Conservation (phyloP, 2,797 vertebrate genomes). For the Dermochelys coriacea region DNA sequence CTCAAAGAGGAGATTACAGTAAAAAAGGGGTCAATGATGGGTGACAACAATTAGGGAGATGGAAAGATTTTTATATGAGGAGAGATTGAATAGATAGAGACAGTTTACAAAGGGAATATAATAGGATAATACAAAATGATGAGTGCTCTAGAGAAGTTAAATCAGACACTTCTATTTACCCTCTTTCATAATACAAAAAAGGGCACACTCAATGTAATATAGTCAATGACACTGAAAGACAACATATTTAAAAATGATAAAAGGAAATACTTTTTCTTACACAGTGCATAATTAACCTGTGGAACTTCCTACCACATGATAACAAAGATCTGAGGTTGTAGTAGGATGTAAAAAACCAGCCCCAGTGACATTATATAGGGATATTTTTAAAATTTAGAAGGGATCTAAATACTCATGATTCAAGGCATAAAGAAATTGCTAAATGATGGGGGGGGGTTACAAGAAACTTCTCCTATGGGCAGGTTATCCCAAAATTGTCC, state of each 20-base stretch:
- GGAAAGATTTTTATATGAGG: not conserved
- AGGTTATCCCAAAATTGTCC: not conserved
- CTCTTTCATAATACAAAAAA: not conserved
- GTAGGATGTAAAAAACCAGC: not conserved
- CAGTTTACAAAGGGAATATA: not conserved
- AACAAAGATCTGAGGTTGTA: not conserved
- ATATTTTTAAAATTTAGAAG: not conserved
- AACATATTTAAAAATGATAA: not conserved
- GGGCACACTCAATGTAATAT: not conserved
- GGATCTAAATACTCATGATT: not conserved
- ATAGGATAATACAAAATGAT: not conserved
- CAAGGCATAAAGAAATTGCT: not conserved
- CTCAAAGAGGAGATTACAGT: not conserved
- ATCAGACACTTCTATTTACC: not conserved
- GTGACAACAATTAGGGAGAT: not conserved
- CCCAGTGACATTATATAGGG: not conserved
- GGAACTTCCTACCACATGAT: not conserved
- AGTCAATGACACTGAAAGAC: not conserved
- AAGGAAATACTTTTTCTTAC: not conserved
- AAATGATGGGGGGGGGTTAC: not conserved
- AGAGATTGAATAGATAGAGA: not conserved
- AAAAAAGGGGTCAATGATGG: not conserved
- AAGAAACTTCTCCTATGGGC: not conserved
- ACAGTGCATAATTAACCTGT: not conserved
- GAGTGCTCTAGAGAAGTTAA: not conserved